Evolutionary conservation across 2,113 vertebrate genomes (phyloP), one percentile per base, ranked within the genome.

Genomic region (Pteruthius melanotis): DNA sequence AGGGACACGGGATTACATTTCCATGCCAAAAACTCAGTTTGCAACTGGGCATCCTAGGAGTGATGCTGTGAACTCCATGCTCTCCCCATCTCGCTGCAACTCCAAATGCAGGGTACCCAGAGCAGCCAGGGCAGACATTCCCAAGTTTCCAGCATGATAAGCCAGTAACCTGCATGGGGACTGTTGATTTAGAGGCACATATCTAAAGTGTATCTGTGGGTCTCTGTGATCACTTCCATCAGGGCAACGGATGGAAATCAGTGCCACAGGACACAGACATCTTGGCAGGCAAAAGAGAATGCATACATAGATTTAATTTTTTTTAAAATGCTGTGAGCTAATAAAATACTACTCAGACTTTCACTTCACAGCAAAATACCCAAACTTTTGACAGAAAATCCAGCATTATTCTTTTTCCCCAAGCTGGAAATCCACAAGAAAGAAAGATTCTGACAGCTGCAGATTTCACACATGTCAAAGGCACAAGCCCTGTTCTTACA

Each of bases 81-180:
- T 77, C 42, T 72, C 12, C 12, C 8, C 1, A 4, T 33, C 24
- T 45, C n/a, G 13, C 11, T 49, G n/a, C 0, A 0, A 33, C 22
- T 56, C 30, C 22, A 21, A 13, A 11, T 40, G 27, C 4, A 0
- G 26, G 24, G 12, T 24, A 44, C 2, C 10, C 13, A 11, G 7
- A n/a, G 21, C 3, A 13, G n/a, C 10, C 12, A 30, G 5, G 18
- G 16, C 30, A 64, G n/a, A 24, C 6, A 13, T 53, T 56, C 23
- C 40, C 42, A 68, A 13, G 6, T 2, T 50, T 57, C 59, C 37
- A 76, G 15, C 13, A 2, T 7, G 45, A 31, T 12, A 39, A 85
- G 3, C 17, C 37, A 53, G 13, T 12, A 66, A 35, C 1, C 1
- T 5, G 5, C 10, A 33, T 0, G 0, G 4, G 10, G 3, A 26